phyloP scores from a whole-genome alignment of 1,140 invertebrate species.

The Saxidomus purpurata region DNA sequence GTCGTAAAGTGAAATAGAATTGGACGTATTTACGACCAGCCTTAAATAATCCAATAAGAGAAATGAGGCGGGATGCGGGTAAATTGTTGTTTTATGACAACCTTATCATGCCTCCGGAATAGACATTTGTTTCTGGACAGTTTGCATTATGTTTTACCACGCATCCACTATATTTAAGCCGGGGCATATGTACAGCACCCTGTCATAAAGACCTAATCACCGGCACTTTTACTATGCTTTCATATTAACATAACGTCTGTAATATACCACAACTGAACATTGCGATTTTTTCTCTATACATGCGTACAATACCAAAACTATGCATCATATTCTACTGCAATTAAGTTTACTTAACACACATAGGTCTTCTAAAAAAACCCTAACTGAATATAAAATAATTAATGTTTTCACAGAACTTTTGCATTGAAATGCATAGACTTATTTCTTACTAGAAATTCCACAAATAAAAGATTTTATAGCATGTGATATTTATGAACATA shows the following conservation, averaged over 20 bases:
- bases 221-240: too few species aligned
- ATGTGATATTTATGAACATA: too few species aligned
- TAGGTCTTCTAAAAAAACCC: too few species aligned
- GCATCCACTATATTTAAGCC: background rate
- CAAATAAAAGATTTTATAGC: too few species aligned
- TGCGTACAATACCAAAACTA: too few species aligned
- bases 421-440: too few species aligned
- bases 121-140: constrained; percentile 40
- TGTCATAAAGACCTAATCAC: background rate
- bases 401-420: too few species aligned
- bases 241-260: background rate
- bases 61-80: constrained; percentile 7
- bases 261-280: background rate
- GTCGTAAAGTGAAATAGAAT: constrained; percentile 47
- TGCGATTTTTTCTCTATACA: too few species aligned
- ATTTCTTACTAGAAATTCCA: too few species aligned
- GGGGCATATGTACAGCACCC: background rate
- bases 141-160: constrained; percentile 48
- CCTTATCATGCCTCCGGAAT: constrained; percentile 28
- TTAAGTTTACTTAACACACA: too few species aligned
- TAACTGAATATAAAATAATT: too few species aligned
- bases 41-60: constrained; percentile 16
- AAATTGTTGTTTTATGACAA: constrained; percentile 48
- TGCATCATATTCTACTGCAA: too few species aligned
- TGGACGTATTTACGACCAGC: constrained; percentile 3